These are phyloP conservation scores for Anabas testudineus DNA, from an alignment of 2,797 vertebrate species.

Conservation along the genomic window DNA sequence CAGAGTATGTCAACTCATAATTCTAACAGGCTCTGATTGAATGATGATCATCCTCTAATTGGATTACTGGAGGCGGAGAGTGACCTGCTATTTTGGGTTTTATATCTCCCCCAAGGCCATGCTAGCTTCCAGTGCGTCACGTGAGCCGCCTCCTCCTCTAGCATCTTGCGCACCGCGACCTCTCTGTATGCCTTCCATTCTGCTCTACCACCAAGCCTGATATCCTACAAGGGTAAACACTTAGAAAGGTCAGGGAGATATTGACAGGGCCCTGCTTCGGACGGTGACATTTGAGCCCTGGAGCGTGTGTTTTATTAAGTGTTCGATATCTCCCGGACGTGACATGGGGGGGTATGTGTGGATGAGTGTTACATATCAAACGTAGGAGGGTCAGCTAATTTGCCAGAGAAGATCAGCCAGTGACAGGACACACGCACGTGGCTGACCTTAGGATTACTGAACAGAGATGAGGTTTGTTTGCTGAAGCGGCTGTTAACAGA, in stretches of 20 bases:
- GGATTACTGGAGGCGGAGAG: slow-evolving; percentile 8
- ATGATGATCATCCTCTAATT: slow-evolving; percentile 9
- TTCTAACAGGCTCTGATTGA: not conserved
- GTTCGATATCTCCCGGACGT: slow-evolving; percentile 76
- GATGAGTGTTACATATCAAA: slow-evolving; percentile 44
- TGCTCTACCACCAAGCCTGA: slow-evolving; percentile 54
- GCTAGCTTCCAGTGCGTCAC: slow-evolving; percentile 7
- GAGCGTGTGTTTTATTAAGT: slow-evolving; percentile 77
- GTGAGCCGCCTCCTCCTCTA: not conserved
- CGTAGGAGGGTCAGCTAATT: slow-evolving; percentile 51
- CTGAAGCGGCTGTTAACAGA: slow-evolving; percentile 33
- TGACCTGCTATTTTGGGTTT: slow-evolving; percentile 32
- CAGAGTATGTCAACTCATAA: slow-evolving; percentile 4
- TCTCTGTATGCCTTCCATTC: slow-evolving; percentile 68
- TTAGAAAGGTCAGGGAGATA: slow-evolving; percentile 82
- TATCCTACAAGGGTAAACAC: slow-evolving; percentile 82
- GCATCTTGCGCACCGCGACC: slow-evolving; percentile 44
- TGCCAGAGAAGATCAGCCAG: slow-evolving; percentile 44
- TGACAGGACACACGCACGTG: slow-evolving; percentile 35
- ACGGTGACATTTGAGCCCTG: slow-evolving; percentile 84
- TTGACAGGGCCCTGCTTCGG: slow-evolving; percentile 78
- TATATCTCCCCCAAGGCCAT: not conserved
- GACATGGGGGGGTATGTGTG: slow-evolving; percentile 20
- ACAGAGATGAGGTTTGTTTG: slow-evolving; percentile 21
- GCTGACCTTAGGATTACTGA: slow-evolving; percentile 53